Evolutionary conservation across 2,888 invertebrate species (phyloP), one percentile per base, ranked within the genome.

Genomic region (Macaria notata): DNA sequence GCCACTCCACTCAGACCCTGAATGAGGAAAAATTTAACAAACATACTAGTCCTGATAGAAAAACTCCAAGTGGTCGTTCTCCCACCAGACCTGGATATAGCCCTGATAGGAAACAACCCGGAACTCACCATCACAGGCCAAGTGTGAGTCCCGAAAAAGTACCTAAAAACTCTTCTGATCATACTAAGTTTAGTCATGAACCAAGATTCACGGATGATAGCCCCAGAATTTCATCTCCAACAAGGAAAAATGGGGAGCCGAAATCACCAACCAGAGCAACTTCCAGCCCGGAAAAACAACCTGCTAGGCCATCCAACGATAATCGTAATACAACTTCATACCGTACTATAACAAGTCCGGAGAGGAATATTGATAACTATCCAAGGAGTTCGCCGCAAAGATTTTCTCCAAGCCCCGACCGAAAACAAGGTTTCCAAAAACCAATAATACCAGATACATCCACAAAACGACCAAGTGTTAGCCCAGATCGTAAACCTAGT

Each of bases 121-220:
- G 78, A 48, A 56, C 59, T 48, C 71, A 64, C 49, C 75, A 70
- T 4, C 73, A 75, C 30, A 78, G 83, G 64, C 63, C 76, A 0
- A 85, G 82, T 56, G 59, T 63, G 8, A 88, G 86, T 58, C 86
- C 87, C 3, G 87, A 88, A 7, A 87, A 85, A 69, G 69, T 58
- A 54, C 66, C 75, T 1, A 72, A 73, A 39, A 69, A 70, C 29
- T 57, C 65, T 33, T 42, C 61, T 3, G 59, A 67, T 3, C 74
- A 68, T 56, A 63, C 74, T 3, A 78, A 70, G 62, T 43, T 59
- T 9, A 87, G 81, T 61, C 83, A 85, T 8, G 78, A 78, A 38
- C 65, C 70, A 46, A 76, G 71, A 54, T 57, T 56, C 45, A 48
- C 58, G 36, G 49, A 66, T 38, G 59, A 57, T 46, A 57, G 63